These are phyloP conservation scores for Odontomachus brunneus DNA, from an alignment of 1,140 invertebrate genomes.

Conservation along the genomic window DNA sequence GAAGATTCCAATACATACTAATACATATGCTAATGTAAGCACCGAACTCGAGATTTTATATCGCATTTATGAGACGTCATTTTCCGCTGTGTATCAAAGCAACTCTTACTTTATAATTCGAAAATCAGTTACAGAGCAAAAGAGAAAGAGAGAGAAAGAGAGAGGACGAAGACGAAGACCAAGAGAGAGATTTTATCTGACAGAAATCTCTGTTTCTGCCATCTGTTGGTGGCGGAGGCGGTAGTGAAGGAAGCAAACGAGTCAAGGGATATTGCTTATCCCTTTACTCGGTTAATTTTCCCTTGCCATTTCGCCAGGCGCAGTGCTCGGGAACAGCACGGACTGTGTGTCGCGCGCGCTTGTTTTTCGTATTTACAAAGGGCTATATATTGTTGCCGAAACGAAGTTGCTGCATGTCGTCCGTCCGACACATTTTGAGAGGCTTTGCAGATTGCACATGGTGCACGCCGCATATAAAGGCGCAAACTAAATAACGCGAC, in stretches of 20 bases:
- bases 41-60: too few species aligned
- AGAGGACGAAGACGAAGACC: not conserved
- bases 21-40: too few species aligned
- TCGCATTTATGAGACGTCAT: too few species aligned
- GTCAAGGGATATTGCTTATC: slow-evolving; percentile 51
- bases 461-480: slow-evolving; percentile 1
- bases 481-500: slow-evolving; percentile 39
- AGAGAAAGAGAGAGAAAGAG: too few species aligned
- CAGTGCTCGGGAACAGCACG: not conserved
- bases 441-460: slow-evolving; percentile 36
- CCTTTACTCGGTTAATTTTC: slow-evolving; percentile 44
- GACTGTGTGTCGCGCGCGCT: slow-evolving; percentile 33
- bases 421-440: slow-evolving; percentile 34
- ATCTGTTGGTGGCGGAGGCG: not conserved
- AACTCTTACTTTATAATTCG: too few species aligned
- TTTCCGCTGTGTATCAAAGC: too few species aligned
- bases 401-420: slow-evolving; percentile 38
- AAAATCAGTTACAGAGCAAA: too few species aligned
- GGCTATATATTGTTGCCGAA: slow-evolving; percentile 20
- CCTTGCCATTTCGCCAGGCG: not conserved
- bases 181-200: not conserved
- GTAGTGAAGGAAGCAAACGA: slow-evolving; percentile 1
- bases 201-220: not conserved
- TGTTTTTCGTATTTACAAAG: slow-evolving; percentile 52
- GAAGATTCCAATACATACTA: too few species aligned